Percentiles rank a stretch among this genome's conserved stretches.
phyloP scores from a whole-genome alignment of 2,888 invertebrate species.

The Eupithecia subumbrata region DNA sequence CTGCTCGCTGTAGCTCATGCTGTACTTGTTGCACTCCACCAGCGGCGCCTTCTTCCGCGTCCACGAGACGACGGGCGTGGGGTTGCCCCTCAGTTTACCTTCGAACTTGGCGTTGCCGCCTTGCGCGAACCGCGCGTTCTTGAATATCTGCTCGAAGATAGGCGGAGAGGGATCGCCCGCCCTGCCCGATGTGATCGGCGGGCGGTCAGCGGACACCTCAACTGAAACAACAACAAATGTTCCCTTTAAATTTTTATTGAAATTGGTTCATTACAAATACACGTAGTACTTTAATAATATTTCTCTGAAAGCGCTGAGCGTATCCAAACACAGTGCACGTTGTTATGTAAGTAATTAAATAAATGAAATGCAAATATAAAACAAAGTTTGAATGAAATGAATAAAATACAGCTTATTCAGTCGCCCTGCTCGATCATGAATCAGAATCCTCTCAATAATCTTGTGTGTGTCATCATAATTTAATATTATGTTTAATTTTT shows the following conservation, averaged over 20 bases:
- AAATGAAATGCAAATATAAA: neutral
- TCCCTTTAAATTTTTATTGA: neutral
- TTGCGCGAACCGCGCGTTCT: slow-evolving; percentile 97
- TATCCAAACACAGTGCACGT: slow-evolving; percentile 12
- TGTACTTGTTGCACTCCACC: slow-evolving; percentile 93
- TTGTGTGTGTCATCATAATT: too few relatives aligned
- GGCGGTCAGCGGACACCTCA: slow-evolving; percentile 83
- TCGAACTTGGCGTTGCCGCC: slow-evolving; percentile 97
- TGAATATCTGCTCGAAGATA: slow-evolving; percentile 97
- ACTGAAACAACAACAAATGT: slow-evolving; percentile 81
- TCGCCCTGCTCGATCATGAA: neutral
- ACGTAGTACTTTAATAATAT: neutral
- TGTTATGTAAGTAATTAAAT: neutral
- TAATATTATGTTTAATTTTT: too few relatives aligned
- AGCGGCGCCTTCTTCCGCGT: slow-evolving; percentile 94
- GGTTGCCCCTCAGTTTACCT: slow-evolving; percentile 95
- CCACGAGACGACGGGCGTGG: slow-evolving; percentile 96
- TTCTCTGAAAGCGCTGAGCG: neutral
- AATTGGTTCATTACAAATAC: neutral
- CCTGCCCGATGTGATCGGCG: slow-evolving; percentile 70
- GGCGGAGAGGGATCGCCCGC: slow-evolving; percentile 94
- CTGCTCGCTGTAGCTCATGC: slow-evolving; percentile 95
- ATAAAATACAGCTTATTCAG: neutral
- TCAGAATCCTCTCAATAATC: too few relatives aligned
- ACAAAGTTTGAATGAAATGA: neutral